These are phyloP conservation scores for Chloromyia formosa DNA, from an alignment of 2,888 invertebrate genomes.

Conservation along the genomic window DNA sequence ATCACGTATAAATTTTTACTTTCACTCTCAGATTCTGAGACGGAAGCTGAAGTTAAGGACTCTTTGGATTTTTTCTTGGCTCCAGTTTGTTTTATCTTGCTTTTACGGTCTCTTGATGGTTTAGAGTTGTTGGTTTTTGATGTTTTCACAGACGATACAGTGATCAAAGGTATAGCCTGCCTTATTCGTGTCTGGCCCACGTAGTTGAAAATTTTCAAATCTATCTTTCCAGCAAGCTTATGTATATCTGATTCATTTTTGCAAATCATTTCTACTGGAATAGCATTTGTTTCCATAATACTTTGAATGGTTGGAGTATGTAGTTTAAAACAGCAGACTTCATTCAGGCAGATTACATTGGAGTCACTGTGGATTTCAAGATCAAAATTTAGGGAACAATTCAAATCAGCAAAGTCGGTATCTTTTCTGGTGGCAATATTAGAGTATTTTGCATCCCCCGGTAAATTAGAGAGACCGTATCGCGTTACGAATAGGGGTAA, in stretches of 20 bases:
- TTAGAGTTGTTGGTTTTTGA: not conserved
- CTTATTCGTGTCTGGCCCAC: not conserved
- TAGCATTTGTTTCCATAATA: no score
- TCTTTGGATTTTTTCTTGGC: not conserved
- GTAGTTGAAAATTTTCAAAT: constrained; percentile 11
- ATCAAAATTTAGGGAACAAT: not conserved
- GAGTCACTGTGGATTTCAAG: no score
- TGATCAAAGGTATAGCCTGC: not conserved
- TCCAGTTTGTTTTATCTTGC: not conserved
- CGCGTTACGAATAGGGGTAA: not conserved
- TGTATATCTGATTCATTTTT: not conserved
- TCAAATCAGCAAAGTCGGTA: constrained; percentile 3
- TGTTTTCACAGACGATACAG: not conserved
- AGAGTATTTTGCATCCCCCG: constrained; percentile 28
- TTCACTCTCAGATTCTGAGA: no score
- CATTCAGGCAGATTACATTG: constrained; percentile 14
- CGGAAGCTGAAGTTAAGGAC: not conserved
- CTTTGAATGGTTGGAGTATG: no score
- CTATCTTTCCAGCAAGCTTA: not conserved
- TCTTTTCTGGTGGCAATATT: not conserved
- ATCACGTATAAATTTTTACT: no score
- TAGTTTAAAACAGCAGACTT: constrained; percentile 2
- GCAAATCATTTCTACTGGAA: constrained; percentile 16
- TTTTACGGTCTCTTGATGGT: not conserved
- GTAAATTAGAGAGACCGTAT: constrained; percentile 20